Conservation (phyloP, 2,113 vertebrate genomes). For the Elaphurus davidianus region DNA sequence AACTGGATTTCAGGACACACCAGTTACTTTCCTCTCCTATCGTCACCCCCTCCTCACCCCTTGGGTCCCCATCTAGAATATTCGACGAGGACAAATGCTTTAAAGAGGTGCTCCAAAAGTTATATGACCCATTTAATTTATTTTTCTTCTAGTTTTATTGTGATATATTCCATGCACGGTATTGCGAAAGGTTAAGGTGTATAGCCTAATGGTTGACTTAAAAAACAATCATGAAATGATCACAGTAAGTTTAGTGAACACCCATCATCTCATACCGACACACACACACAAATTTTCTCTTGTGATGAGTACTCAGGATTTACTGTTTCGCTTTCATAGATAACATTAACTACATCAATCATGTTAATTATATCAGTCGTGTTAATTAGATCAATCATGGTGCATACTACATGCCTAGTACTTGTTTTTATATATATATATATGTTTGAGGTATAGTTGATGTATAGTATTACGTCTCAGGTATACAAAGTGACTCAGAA, state of each 20-base stretch:
- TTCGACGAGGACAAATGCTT: background rate
- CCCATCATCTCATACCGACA: background rate
- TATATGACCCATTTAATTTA: background rate
- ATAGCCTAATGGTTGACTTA: background rate
- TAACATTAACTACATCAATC: background rate
- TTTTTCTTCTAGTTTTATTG: background rate
- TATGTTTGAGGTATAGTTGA: background rate
- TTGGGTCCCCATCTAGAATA: background rate
- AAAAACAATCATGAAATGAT: background rate
- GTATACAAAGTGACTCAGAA: background rate
- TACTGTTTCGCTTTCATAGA: background rate
- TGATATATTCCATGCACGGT: background rate
- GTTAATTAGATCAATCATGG: background rate
- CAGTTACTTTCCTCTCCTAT: background rate
- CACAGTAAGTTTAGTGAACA: background rate
- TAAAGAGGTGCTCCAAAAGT: background rate
- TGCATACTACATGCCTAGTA: background rate
- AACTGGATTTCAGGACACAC: background rate
- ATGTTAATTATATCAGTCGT: background rate
- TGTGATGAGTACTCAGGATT: background rate
- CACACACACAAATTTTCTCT: background rate
- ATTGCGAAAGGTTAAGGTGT: background rate
- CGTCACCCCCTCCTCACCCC: accelerated
- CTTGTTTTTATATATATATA: background rate
- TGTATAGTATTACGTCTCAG: background rate